A percentile compares a stretch with the other conserved stretches of the same genome.
These are phyloP conservation scores for Lochmaea crataegi DNA, from an alignment of 2,888 invertebrate genomes.

Conservation along the genomic window DNA sequence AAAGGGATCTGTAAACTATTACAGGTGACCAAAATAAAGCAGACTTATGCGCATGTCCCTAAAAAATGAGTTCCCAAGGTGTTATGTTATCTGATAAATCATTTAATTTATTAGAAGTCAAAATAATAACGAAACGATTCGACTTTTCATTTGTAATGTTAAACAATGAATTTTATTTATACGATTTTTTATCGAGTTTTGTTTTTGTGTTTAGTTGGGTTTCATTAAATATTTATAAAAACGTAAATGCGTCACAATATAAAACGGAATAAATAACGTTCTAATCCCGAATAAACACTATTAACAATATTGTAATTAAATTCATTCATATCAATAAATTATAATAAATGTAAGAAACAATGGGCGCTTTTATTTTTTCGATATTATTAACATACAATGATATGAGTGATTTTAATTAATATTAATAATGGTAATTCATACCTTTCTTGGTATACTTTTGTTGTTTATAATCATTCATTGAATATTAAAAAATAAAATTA, in stretches of 20 bases:
- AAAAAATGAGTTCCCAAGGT: too few species aligned
- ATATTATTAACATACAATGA: slow-evolving; percentile 46
- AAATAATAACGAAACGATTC: background rate
- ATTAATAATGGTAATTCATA: slow-evolving; percentile 43
- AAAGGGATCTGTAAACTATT: too few species aligned
- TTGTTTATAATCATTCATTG: slow-evolving; percentile 7
- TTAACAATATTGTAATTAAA: slow-evolving; percentile 42
- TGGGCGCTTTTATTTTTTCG: slow-evolving; percentile 45
- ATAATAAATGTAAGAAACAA: slow-evolving; percentile 47
- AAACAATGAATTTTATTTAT: slow-evolving; percentile 1
- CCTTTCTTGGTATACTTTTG: slow-evolving; percentile 40
- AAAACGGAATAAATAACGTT: slow-evolving; percentile 37
- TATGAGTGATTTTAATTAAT: slow-evolving; percentile 44
- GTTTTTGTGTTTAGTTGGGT: background rate
- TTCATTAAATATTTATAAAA: slow-evolving; percentile 38
- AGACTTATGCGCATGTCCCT: too few species aligned
- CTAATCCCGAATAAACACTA: slow-evolving; percentile 34
- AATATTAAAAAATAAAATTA: background rate
- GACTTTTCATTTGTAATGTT: slow-evolving; percentile 14
- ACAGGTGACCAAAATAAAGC: too few species aligned
- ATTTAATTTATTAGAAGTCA: too few species aligned
- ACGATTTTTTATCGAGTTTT: slow-evolving; percentile 1
- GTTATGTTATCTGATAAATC: too few species aligned
- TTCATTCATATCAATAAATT: slow-evolving; percentile 46
- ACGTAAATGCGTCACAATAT: slow-evolving; percentile 31